phyloP scores from a whole-genome alignment of 2,888 invertebrate genomes.

The Agonum fuliginosum region DNA sequence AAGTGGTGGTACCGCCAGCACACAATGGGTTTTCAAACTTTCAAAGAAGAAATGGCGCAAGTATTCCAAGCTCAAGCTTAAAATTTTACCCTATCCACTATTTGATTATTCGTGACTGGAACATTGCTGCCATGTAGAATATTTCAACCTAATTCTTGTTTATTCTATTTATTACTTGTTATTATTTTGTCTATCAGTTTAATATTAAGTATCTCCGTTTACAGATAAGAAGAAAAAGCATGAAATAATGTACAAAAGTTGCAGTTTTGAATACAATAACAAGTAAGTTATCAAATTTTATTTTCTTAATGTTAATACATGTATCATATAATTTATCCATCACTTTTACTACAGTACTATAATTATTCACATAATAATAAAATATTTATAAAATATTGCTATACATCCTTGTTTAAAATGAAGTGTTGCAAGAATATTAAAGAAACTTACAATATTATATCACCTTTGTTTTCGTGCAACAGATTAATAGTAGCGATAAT shows the following conservation, averaged over 20 bases:
- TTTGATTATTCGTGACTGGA: too few relatives aligned
- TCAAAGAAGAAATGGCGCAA: too few relatives aligned
- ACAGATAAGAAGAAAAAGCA: too few relatives aligned
- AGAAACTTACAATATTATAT: conserved; percentile 39
- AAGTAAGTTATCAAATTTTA: conserved; percentile 35
- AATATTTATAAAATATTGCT: conserved; percentile 38
- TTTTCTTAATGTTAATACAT: conserved; percentile 17
- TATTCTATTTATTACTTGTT: too few relatives aligned
- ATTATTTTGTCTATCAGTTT: too few relatives aligned
- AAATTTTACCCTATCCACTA: too few relatives aligned
- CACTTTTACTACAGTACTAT: conserved; percentile 10
- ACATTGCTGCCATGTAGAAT: background rate
- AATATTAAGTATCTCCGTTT: too few relatives aligned
- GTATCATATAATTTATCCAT: conserved; percentile 5
- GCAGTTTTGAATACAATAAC: background rate
- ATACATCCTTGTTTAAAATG: conserved; percentile 15
- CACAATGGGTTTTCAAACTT: too few relatives aligned
- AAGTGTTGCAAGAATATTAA: conserved; percentile 25
- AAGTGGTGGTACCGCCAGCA: too few relatives aligned
- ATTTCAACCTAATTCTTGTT: background rate
- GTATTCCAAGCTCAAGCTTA: too few relatives aligned
- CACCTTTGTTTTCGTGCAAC: conserved; percentile 27
- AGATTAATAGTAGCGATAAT: conserved; percentile 9
- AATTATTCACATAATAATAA: conserved; percentile 20
- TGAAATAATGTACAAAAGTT: background rate